phyloP scores from a whole-genome alignment of 2,113 vertebrate species.

The Gobio gobio region DNA sequence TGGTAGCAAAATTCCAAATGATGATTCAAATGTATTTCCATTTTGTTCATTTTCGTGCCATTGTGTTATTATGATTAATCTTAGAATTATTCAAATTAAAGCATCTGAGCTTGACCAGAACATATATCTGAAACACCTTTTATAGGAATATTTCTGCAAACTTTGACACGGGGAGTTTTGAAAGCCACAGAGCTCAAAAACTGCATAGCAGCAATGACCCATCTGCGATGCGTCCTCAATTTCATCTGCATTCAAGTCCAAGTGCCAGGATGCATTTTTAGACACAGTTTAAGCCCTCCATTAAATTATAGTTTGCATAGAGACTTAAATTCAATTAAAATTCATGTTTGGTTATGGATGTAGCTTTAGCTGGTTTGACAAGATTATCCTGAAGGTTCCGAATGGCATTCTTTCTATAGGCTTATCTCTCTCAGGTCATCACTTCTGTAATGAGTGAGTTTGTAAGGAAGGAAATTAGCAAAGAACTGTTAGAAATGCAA shows the following conservation, averaged over 20 bases:
- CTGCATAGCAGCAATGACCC: background rate
- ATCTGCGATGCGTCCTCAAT: background rate
- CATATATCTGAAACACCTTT: background rate
- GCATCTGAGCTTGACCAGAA: background rate
- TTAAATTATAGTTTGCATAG: conserved; percentile 3
- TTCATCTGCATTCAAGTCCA: conserved; percentile 17
- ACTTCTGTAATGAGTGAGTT: conserved; percentile 25
- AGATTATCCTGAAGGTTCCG: conserved; percentile 15
- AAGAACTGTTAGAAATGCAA: conserved; percentile 43
- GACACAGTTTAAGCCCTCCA: conserved; percentile 6
- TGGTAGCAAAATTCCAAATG: background rate
- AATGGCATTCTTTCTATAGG: background rate
- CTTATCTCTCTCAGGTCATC: background rate
- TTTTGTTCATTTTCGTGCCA: background rate
- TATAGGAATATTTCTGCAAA: background rate
- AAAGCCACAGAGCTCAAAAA: background rate
- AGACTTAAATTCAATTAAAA: conserved; percentile 17
- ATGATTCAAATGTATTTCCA: background rate
- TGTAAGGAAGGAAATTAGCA: conserved; percentile 10
- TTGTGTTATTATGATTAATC: background rate
- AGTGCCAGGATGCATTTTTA: conserved; percentile 10
- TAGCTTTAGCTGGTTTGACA: conserved; percentile 7
- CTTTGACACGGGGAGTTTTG: background rate
- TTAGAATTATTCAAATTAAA: background rate
- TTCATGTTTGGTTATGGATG: background rate